These are phyloP conservation scores for Drosophila setosimentum DNA, from an alignment of 2,888 invertebrate species.

Conservation along the genomic window DNA sequence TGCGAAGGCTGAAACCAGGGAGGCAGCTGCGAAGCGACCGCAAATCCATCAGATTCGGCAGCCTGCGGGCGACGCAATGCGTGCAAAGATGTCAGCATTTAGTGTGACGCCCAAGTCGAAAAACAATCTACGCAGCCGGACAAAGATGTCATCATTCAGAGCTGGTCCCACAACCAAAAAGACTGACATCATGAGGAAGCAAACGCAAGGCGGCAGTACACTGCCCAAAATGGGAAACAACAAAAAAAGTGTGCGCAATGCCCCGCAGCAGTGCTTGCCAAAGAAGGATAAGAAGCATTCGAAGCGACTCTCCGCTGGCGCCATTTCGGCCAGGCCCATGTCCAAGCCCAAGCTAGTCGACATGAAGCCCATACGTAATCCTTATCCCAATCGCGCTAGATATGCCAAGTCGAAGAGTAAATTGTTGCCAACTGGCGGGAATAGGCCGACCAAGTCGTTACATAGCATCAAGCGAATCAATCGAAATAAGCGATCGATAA, in stretches of 20 bases:
- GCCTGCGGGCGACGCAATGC: neutral
- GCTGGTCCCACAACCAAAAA: neutral
- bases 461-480: neutral
- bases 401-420: constrained; percentile 3
- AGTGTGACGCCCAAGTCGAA: neutral
- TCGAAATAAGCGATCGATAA: constrained; percentile 18
- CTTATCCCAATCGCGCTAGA: neutral
- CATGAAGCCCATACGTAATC: neutral
- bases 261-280: neutral
- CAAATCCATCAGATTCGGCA: neutral
- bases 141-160: too few species aligned
- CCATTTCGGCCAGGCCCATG: neutral
- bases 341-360: neutral
- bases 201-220: neutral
- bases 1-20: neutral
- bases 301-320: constrained; percentile 37
- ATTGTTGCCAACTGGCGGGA: neutral
- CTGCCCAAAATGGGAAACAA: neutral
- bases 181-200: neutral
- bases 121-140: neutral
- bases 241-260: neutral
- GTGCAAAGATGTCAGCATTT: neutral
- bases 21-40: neutral
- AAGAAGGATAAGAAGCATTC: neutral
- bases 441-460: neutral